These are phyloP conservation scores for Pygoscelis antarcticus DNA, from an alignment of 2,113 vertebrate genomes.

Conservation along the genomic window DNA sequence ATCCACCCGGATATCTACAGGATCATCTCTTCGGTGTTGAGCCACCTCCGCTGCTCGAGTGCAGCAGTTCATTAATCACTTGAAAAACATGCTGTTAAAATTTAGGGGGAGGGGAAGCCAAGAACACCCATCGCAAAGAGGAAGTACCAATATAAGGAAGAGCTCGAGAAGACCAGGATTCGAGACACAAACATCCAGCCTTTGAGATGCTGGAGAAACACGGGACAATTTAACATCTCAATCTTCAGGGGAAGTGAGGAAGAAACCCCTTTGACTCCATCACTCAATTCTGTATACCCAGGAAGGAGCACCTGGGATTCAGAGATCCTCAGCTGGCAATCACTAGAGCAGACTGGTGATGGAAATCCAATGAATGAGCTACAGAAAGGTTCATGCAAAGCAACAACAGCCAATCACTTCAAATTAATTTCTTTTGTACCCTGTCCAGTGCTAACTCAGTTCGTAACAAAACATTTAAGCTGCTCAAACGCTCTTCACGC, in stretches of 20 bases:
- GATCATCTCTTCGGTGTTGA: not conserved
- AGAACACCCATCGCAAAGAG: not conserved
- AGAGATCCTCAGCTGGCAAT: not conserved
- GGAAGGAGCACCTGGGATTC: not conserved
- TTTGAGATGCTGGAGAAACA: not conserved
- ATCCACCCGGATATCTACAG: not conserved
- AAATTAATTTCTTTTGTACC: not conserved
- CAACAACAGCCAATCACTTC: not conserved
- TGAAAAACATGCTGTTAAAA: not conserved
- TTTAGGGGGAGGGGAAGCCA: not conserved
- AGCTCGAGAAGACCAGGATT: not conserved
- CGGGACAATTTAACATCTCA: not conserved
- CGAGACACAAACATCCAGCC: not conserved
- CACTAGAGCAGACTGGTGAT: not conserved
- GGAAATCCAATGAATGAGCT: not conserved
- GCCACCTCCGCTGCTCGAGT: not conserved
- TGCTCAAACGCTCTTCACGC: not conserved
- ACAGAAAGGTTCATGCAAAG: not conserved
- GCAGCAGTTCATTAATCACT: not conserved
- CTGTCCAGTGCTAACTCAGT: not conserved
- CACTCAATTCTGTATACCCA: not conserved
- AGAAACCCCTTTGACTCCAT: not conserved
- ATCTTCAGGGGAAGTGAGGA: not conserved
- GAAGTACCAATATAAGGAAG: not conserved
- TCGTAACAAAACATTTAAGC: not conserved